Evolutionary conservation across 37 sponge, comb jelly and placozoan species (phyloP), one percentile per base, ranked within the genome.

Genomic region (Aplysina aerophoba): DNA sequence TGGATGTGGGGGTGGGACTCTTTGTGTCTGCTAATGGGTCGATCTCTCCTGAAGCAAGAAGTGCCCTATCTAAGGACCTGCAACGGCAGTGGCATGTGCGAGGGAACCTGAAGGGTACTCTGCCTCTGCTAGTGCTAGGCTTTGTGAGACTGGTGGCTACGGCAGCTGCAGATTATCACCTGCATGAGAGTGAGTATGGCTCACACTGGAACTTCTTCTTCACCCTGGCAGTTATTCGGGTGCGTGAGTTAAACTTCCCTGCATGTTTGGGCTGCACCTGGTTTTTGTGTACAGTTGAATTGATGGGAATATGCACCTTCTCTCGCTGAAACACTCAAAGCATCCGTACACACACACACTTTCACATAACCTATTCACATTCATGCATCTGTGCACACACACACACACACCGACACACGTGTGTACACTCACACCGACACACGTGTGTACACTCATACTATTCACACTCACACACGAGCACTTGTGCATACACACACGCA

Each of bases 161-260:
- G 34, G 85, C 86, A 54, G 54, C 75, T 25, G 79, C 82, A 0
- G 87, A 88, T 60, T 97, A 99, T 81, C 91, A 91, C 61, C 87
- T 90, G 20, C 97, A 93, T 22, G 91, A 90, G 54, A 89, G 81
- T 22, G 99, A 99, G 83, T 99, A 99, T 61, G 99, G 99, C 17
- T 82, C 84, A 21, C 99, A 99, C 69, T 99, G 99, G 99, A 99
- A 99, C 83, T 99, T 99, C 88, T 99, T 99, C 87, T 99, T 99
- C 87, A 99, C 97, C 63, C 82, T 99, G 37, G 97, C 96, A 24
- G 73, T 56, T 27, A 93, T 99, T 38, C 92, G 88, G 81, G 86
- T 98, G 50, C 63, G 88, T 24, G 27, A 15, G 66, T 65, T 25
- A 16, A 16, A 30, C 30, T 65, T n/a, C n/a, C n/a, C n/a, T n/a